A percentile compares a stretch with the other conserved stretches of the same genome.
Conservation (phyloP, 2,888 invertebrate genomes). For the Dasysyrphus tricinctus region DNA sequence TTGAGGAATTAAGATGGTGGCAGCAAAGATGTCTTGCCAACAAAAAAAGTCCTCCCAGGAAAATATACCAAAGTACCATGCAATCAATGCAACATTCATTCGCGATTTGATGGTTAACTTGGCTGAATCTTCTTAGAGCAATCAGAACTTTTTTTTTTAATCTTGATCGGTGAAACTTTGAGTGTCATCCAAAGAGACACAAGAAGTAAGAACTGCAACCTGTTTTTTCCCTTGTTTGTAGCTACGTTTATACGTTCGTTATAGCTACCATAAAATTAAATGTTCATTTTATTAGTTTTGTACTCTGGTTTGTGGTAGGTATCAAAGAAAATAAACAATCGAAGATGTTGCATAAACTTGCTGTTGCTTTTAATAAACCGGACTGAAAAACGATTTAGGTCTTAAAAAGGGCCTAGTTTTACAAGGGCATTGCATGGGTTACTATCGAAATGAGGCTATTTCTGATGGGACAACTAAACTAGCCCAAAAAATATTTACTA, state of each 20-base stretch:
- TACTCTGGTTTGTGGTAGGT: background rate
- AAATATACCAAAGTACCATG: constrained; percentile 15
- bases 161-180: constrained; percentile 14
- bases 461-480: too few species aligned
- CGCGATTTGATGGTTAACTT: constrained; percentile 44
- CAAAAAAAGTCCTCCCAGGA: constrained; percentile 25
- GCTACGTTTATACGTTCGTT: constrained; percentile 1
- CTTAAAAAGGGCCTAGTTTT: too few species aligned
- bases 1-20: constrained; percentile 32
- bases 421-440: too few species aligned
- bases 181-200: constrained; percentile 43
- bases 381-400: too few species aligned
- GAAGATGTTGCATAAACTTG: background rate
- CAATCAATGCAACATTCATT: constrained; percentile 65
- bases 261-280: constrained; percentile 61
- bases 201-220: constrained; percentile 43
- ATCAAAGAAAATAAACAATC: background rate
- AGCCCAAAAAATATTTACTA: too few species aligned
- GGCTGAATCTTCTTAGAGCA: constrained; percentile 31
- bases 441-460: too few species aligned
- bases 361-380: background rate
- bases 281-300: constrained; percentile 38
- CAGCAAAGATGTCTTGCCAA: constrained; percentile 23
- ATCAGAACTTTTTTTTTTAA: constrained; percentile 25
- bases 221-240: constrained; percentile 39